phyloP scores from a whole-genome alignment of 2,113 vertebrate genomes.

The Nansenia antarctica region DNA sequence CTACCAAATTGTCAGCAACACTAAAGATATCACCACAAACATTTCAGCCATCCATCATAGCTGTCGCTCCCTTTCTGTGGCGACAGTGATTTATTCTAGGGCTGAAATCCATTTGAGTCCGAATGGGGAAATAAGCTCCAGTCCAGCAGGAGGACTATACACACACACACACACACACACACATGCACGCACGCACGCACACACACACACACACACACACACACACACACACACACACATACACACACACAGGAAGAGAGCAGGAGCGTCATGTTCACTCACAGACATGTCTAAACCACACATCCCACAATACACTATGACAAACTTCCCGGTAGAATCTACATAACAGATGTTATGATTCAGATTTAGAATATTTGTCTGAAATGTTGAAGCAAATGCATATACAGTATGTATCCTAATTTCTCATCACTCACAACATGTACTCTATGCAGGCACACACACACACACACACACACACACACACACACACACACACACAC shows the following conservation, averaged over 20 bases:
- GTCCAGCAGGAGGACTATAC: slow-evolving; percentile 38
- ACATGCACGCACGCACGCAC: neutral
- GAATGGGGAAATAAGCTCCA: slow-evolving; percentile 35
- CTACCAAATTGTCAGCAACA: slow-evolving; percentile 81
- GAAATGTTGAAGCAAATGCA: neutral
- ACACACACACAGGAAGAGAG: slow-evolving; percentile 31
- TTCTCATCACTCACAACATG: neutral
- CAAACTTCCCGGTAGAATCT: neutral
- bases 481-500: neutral
- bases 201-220: slow-evolving; percentile 5
- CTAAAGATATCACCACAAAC: slow-evolving; percentile 83
- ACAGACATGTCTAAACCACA: slow-evolving; percentile 12
- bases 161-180: slow-evolving; percentile 1
- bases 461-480: neutral
- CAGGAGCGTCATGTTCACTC: slow-evolving; percentile 5
- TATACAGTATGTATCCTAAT: neutral
- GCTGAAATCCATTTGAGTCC: slow-evolving; percentile 73
- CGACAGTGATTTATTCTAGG: slow-evolving; percentile 82
- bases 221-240: slow-evolving; percentile 18
- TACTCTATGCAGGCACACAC: neutral
- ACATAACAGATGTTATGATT: neutral
- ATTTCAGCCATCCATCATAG: slow-evolving; percentile 81
- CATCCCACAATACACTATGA: neutral
- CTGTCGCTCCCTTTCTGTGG: slow-evolving; percentile 74
- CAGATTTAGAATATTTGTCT: neutral